These are phyloP conservation scores for Chaetops frenatus DNA, from an alignment of 2,113 vertebrate species.

Conservation along the genomic window DNA sequence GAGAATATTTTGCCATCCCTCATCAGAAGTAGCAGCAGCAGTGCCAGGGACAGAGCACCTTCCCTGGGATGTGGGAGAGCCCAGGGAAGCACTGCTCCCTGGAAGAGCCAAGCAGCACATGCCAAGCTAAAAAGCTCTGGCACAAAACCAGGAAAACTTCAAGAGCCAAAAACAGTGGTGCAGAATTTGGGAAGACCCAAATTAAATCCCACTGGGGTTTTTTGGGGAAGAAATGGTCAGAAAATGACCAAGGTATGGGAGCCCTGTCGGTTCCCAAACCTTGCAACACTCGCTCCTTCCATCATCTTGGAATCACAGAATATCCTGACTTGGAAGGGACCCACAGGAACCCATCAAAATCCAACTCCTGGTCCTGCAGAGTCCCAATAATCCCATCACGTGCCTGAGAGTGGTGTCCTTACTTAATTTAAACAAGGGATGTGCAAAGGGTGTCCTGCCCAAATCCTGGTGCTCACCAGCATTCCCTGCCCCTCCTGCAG, in stretches of 20 bases:
- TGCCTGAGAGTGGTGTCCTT: not conserved
- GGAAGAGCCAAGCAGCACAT: not conserved
- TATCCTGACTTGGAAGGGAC: not conserved
- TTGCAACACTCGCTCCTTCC: not conserved
- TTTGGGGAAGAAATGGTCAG: not conserved
- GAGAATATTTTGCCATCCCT: not conserved
- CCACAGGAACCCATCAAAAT: not conserved
- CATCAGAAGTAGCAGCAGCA: not conserved
- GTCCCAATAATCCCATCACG: not conserved
- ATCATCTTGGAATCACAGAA: not conserved
- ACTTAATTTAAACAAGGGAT: not conserved
- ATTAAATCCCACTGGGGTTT: not conserved
- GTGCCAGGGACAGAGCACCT: not conserved
- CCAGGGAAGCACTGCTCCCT: rapidly evolving
- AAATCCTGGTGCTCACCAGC: not conserved
- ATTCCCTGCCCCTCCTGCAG: not conserved
- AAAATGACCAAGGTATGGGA: not conserved
- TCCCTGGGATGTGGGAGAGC: not conserved
- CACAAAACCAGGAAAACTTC: not conserved
- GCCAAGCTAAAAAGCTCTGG: not conserved
- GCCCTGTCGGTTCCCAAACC: not conserved
- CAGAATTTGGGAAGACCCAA: not conserved
- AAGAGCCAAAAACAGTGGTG: not conserved
- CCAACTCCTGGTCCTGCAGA: not conserved
- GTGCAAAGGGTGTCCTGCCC: rapidly evolving